Evolutionary conservation across 2,888 invertebrate genomes (phyloP).

Genomic region (Brachyptera putata): DNA sequence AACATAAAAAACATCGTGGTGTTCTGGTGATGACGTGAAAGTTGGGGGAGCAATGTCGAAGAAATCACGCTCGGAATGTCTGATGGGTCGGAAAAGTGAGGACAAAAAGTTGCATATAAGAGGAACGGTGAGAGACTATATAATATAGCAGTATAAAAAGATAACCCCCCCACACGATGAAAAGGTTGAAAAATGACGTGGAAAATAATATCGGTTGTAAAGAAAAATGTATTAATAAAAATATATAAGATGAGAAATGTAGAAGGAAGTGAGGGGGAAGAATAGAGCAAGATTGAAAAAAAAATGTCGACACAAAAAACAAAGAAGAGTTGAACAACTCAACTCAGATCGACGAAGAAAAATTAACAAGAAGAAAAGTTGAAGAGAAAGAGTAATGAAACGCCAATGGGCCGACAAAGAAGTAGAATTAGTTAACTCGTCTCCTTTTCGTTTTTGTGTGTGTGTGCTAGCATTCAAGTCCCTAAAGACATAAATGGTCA

Average conservation of each 20-base stretch:
- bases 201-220: constrained; percentile 13
- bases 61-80: constrained; percentile 16
- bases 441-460: no score
- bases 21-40: background rate
- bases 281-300: constrained; percentile 15
- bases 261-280: constrained; percentile 17
- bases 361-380: constrained; percentile 20
- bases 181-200: constrained; percentile 16
- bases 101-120: background rate
- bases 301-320: constrained; percentile 16
- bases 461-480: constrained; percentile 3
- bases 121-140: background rate
- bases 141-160: constrained; percentile 13
- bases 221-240: constrained; percentile 20
- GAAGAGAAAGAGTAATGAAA: constrained; percentile 18
- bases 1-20: background rate
- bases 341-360: background rate
- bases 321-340: constrained; percentile 11
- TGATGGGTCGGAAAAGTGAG: constrained; percentile 13
- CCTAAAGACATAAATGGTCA: constrained; percentile 14
- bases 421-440: constrained; percentile 21
- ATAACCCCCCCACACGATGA: background rate
- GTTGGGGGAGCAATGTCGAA: background rate
- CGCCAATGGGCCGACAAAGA: constrained; percentile 16
- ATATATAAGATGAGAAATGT: constrained; percentile 16